phyloP scores from a whole-genome alignment of 2,888 invertebrate genomes.

The Panzeria rudis region DNA sequence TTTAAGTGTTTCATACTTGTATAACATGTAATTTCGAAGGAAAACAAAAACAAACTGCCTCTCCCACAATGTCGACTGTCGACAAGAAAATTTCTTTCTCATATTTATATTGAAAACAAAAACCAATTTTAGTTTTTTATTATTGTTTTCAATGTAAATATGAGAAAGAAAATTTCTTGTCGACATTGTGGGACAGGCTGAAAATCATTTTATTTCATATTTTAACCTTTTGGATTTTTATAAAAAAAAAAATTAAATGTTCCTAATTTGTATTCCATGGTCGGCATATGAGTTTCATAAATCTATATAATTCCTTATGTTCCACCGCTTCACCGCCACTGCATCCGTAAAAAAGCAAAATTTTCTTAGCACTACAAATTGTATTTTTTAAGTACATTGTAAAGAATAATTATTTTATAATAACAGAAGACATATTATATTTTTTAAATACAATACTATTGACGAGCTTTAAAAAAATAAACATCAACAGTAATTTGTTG shows the following conservation, averaged over 20 bases:
- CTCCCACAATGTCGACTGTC: too few species aligned
- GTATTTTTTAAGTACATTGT: slow-evolving; percentile 46
- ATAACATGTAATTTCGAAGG: too few species aligned
- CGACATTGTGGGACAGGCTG: too few species aligned
- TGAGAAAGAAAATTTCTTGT: too few species aligned
- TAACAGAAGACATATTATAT: slow-evolving; percentile 28
- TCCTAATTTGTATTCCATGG: slow-evolving; percentile 77
- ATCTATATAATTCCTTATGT: not conserved
- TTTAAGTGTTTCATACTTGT: too few species aligned
- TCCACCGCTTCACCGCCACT: slow-evolving; percentile 4
- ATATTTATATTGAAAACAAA: too few species aligned
- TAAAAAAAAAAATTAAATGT: slow-evolving; percentile 52
- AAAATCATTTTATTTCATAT: too few species aligned
- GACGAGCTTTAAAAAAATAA: slow-evolving; percentile 35
- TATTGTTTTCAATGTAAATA: too few species aligned
- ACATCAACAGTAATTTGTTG: slow-evolving; percentile 62
- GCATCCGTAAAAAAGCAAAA: not conserved
- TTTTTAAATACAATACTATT: slow-evolving; percentile 50
- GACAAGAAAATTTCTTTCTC: too few species aligned
- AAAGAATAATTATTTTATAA: slow-evolving; percentile 47
- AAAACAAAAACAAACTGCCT: too few species aligned
- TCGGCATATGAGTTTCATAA: slow-evolving; percentile 66
- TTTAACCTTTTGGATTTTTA: not conserved
- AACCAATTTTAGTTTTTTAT: too few species aligned
- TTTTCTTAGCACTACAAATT: slow-evolving; percentile 53